Percentiles rank a stretch among this genome's conserved stretches.
Conservation (phyloP, 2,113 vertebrate species). For the Muntiacus muntjak region DNA sequence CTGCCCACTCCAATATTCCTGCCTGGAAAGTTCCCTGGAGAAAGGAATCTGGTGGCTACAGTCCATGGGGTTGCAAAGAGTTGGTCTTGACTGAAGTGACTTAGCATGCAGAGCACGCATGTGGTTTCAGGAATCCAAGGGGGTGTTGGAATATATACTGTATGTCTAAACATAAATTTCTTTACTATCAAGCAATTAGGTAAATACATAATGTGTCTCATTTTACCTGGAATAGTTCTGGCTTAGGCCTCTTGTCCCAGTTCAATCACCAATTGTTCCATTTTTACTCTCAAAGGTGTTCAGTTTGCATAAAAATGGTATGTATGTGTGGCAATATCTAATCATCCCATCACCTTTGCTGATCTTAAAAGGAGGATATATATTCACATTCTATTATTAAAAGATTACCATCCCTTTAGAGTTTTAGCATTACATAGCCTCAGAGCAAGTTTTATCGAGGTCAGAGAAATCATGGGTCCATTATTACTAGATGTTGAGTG, state of each 20-base stretch:
- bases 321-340: not conserved
- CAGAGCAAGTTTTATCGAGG: not conserved
- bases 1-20: not conserved
- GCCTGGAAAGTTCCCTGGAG: not conserved
- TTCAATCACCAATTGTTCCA: not conserved
- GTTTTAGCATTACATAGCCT: not conserved
- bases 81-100: not conserved
- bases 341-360: not conserved
- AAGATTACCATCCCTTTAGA: not conserved
- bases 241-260: not conserved
- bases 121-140: not conserved
- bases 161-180: not conserved
- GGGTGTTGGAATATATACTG: not conserved
- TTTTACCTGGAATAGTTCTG: not conserved
- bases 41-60: not conserved
- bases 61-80: accelerated
- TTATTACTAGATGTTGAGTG: accelerated
- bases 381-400: not conserved
- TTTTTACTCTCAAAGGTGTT: not conserved
- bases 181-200: not conserved
- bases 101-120: not conserved
- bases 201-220: not conserved
- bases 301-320: not conserved
- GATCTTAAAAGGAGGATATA: not conserved
- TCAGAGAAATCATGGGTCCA: not conserved